Conservation (phyloP, 2,888 invertebrate genomes). For the Leptothorax acervorum region DNA sequence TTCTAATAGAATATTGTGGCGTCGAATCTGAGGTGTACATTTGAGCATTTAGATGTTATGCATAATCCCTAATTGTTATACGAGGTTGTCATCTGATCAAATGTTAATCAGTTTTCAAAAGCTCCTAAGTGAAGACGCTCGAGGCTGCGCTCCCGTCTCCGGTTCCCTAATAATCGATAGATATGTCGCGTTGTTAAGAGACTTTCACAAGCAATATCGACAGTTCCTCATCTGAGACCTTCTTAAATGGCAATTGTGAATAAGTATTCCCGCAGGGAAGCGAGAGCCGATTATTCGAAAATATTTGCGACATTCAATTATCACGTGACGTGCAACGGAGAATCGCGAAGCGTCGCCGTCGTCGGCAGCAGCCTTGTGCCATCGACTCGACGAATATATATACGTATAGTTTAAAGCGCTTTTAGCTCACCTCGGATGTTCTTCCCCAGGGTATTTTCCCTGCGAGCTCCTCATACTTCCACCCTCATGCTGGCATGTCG, state of each 20-base stretch:
- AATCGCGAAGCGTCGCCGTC: background rate
- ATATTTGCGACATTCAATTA: conserved; percentile 54
- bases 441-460: conserved; percentile 79
- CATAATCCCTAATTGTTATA: conserved; percentile 1
- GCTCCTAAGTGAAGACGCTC: conserved; percentile 21
- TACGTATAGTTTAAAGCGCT: conserved; percentile 76
- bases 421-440: conserved; percentile 73
- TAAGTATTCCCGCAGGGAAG: background rate
- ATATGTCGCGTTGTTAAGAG: conserved; percentile 40
- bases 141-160: background rate
- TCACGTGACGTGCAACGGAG: conserved; percentile 9
- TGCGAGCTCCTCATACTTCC: conserved; percentile 78
- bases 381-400: conserved; percentile 27
- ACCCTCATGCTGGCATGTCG: conserved; percentile 74
- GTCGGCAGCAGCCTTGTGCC: background rate
- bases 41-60: background rate
- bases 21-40: background rate
- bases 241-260: conserved; percentile 37
- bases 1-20: background rate
- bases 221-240: conserved; percentile 18
- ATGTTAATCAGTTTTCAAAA: conserved; percentile 29
- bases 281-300: conserved; percentile 30
- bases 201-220: conserved; percentile 42
- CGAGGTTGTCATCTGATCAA: conserved; percentile 8
- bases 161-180: conserved; percentile 38